phyloP scores from a whole-genome alignment of 2,797 vertebrate genomes.

The Gymnoscopelus braueri region DNA sequence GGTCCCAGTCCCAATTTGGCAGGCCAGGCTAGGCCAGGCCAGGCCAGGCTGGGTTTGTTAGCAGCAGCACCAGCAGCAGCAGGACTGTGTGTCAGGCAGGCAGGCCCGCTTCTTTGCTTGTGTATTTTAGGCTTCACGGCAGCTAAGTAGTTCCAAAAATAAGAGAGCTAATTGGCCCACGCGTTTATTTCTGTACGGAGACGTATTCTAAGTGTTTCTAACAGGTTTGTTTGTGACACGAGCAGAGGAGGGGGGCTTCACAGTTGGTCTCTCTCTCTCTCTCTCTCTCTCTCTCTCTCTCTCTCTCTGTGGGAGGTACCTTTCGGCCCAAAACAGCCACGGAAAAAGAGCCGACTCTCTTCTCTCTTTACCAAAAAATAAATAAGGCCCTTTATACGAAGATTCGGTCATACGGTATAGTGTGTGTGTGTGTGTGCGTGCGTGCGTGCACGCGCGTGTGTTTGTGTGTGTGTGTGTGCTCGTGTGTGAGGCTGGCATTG shows the following conservation, averaged over 20 bases:
- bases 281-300: constrained; percentile 22
- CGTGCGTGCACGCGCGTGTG: constrained; percentile 48
- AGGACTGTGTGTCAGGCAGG: too few relatives aligned
- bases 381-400: constrained; percentile 82
- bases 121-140: constrained; percentile 24
- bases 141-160: constrained; percentile 74
- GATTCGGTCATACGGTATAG: constrained; percentile 69
- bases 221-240: constrained; percentile 78
- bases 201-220: constrained; percentile 76
- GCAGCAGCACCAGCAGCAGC: too few relatives aligned
- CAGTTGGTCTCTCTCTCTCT: constrained; percentile 32
- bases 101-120: too few relatives aligned
- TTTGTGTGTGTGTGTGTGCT: constrained; percentile 27
- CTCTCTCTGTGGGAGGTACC: constrained; percentile 77
- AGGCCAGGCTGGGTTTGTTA: too few relatives aligned
- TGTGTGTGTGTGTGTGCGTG: constrained; percentile 55
- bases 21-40: too few relatives aligned
- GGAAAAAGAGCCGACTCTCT: constrained; percentile 74
- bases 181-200: constrained; percentile 80
- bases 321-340: constrained; percentile 60
- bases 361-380: constrained; percentile 69
- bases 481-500: constrained; percentile 73
- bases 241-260: background rate
- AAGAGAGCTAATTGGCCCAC: constrained; percentile 74
- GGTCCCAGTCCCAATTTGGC: too few relatives aligned